phyloP scores from a whole-genome alignment of 2,888 invertebrate species.

The Eupithecia pulchellata region DNA sequence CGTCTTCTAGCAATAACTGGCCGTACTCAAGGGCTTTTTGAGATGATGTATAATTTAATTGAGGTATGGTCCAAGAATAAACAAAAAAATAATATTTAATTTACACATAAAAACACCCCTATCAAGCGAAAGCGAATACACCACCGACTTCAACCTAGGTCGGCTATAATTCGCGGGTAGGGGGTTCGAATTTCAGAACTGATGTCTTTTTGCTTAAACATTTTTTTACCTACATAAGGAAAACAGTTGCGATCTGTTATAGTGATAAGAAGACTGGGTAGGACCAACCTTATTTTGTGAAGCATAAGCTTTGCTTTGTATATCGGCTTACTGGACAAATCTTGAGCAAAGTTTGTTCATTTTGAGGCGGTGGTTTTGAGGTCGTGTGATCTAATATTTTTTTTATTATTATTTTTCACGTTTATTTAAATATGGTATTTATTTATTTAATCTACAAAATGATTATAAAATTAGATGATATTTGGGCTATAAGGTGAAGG shows the following conservation, averaged over 20 bases:
- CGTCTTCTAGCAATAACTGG: slow-evolving; percentile 83
- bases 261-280: neutral
- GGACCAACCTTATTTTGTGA: neutral
- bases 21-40: slow-evolving; percentile 78
- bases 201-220: neutral
- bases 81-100: neutral
- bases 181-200: neutral
- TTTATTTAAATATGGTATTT: neutral
- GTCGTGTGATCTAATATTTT: neutral
- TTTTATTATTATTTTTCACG: neutral
- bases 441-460: neutral
- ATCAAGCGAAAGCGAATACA: neutral
- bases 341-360: slow-evolving; percentile 41
- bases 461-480: neutral
- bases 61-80: neutral
- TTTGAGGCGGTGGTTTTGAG: slow-evolving; percentile 78
- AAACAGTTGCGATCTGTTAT: neutral
- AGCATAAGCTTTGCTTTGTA: neutral
- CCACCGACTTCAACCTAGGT: neutral
- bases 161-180: neutral
- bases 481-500: slow-evolving; percentile 15
- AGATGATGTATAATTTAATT: slow-evolving; percentile 19
- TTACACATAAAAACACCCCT: neutral
- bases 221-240: neutral
- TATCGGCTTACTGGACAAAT: slow-evolving; percentile 8